Conservation (phyloP, 2,113 vertebrate genomes). For the Catharus fuscescens region DNA sequence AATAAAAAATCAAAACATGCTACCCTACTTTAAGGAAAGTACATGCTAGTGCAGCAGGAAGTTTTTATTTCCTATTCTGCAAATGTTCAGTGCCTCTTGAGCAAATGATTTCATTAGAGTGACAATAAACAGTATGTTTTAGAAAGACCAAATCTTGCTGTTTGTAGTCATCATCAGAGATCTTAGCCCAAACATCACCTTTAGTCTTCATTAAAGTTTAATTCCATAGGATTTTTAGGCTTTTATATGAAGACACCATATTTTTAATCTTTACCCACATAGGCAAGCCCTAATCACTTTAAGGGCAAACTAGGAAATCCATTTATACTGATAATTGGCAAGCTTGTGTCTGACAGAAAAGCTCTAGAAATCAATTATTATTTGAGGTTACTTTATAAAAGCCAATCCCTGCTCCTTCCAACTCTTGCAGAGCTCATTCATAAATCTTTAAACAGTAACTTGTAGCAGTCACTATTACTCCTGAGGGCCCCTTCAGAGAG, state of each 20-base stretch:
- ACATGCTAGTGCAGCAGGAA: neutral
- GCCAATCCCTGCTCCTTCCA: neutral
- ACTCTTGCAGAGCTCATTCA: neutral
- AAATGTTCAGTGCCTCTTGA: accelerated
- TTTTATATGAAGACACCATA: neutral
- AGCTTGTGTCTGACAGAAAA: neutral
- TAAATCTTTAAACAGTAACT: neutral
- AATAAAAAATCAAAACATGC: neutral
- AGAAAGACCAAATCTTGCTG: neutral
- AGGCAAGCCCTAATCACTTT: neutral
- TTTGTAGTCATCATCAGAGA: neutral
- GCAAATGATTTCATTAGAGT: neutral
- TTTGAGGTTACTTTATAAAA: neutral
- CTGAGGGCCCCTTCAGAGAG: neutral
- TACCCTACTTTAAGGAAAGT: neutral
- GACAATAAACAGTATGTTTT: neutral
- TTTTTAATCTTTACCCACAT: neutral
- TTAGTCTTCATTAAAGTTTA: neutral
- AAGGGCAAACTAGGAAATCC: neutral
- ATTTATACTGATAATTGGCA: neutral
- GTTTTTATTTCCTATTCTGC: neutral
- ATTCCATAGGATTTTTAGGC: neutral
- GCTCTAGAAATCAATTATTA: neutral
- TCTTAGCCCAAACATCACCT: neutral
- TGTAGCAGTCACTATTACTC: neutral